Conservation (phyloP, 2,113 vertebrate genomes). For the Myxocyprinus asiaticus region DNA sequence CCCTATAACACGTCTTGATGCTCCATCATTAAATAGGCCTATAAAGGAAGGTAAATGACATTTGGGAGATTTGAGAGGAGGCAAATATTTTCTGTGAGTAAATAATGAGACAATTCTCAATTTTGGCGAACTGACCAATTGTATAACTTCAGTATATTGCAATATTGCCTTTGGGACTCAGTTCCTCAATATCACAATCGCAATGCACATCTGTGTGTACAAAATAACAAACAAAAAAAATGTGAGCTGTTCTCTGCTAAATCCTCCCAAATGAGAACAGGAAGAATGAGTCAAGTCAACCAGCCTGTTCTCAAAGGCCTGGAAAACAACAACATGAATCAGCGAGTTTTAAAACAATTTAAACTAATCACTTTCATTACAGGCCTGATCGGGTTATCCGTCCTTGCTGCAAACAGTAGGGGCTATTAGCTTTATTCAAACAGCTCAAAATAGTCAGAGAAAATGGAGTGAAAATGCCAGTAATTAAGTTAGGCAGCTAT, state of each 20-base stretch:
- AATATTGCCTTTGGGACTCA: background rate
- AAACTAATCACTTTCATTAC: conserved; percentile 51
- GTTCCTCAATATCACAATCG: too few species aligned
- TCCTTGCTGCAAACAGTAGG: background rate
- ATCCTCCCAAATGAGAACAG: background rate
- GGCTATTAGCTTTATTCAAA: conserved; percentile 44
- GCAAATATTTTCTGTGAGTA: too few species aligned
- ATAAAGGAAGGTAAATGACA: too few species aligned
- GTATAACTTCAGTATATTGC: too few species aligned
- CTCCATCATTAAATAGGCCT: too few species aligned
- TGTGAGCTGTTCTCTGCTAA: background rate
- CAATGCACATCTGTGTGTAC: background rate
- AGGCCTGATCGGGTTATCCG: conserved; percentile 38
- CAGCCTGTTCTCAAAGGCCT: conserved; percentile 5
- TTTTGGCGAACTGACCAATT: too few species aligned
- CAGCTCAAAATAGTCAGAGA: conserved; percentile 34
- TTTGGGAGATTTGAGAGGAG: too few species aligned
- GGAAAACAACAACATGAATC: conserved; percentile 25
- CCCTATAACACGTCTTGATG: too few species aligned
- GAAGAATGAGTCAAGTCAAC: conserved; percentile 17
- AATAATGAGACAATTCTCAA: too few species aligned
- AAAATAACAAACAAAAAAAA: background rate
- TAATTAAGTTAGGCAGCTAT: conserved; percentile 45
- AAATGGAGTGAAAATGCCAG: conserved; percentile 8
- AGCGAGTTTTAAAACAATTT: conserved; percentile 45